phyloP scores from a whole-genome alignment of 2,113 vertebrate genomes.

The Chionodraco myersi region DNA sequence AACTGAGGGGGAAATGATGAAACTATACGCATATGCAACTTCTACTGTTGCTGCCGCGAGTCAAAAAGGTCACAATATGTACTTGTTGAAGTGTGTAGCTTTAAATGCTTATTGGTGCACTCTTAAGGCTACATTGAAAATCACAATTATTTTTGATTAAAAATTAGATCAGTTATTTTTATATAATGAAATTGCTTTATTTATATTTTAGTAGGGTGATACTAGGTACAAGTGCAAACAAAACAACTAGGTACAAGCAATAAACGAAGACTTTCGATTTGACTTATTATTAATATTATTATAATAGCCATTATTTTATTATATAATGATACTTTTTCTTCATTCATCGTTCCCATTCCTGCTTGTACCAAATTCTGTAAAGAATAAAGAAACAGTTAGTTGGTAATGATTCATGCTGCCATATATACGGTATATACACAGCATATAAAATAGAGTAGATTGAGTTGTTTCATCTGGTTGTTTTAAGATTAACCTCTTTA shows the following conservation, averaged over 20 bases:
- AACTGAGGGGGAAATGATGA: background rate
- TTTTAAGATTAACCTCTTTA: slow-evolving; percentile 5
- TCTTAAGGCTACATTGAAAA: background rate
- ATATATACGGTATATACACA: background rate
- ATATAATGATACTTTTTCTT: background rate
- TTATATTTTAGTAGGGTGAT: too few relatives aligned
- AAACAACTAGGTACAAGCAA: too few relatives aligned
- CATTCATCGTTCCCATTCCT: background rate
- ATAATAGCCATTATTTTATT: background rate
- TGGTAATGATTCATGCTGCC: background rate
- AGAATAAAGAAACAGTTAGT: background rate
- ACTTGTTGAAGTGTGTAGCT: background rate
- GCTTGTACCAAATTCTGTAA: background rate
- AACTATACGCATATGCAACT: too few relatives aligned
- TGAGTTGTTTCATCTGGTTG: background rate
- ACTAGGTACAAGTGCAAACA: too few relatives aligned
- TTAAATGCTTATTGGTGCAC: too few relatives aligned
- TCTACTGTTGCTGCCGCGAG: background rate
- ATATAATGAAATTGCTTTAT: too few relatives aligned
- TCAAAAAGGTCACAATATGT: background rate
- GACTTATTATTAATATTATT: background rate
- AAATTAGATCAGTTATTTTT: background rate
- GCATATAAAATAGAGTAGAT: background rate
- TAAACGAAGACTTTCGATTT: too few relatives aligned
- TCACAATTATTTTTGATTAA: background rate